Conservation (phyloP, 2,113 vertebrate genomes). For the Otis tarda region DNA sequence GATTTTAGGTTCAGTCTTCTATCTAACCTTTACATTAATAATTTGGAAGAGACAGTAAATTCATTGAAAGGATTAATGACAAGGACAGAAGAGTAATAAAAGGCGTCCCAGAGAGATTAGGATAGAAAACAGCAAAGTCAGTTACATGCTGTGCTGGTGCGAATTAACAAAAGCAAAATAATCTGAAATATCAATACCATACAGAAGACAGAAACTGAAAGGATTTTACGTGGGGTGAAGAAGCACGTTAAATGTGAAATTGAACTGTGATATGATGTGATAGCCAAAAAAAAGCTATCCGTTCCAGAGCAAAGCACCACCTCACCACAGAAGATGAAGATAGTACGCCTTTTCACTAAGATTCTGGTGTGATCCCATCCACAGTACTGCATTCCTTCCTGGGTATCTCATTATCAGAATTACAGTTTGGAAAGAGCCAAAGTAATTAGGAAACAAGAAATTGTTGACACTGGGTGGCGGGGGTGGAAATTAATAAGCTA, state of each 20-base stretch:
- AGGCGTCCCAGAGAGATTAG: neutral
- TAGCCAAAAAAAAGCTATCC: neutral
- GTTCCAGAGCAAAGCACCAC: neutral
- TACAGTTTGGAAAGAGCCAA: neutral
- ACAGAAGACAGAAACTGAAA: neutral
- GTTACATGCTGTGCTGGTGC: neutral
- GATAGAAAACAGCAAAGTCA: neutral
- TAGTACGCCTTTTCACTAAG: neutral
- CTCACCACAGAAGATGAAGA: neutral
- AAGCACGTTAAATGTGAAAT: neutral
- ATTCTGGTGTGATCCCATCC: neutral
- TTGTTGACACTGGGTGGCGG: neutral
- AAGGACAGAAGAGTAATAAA: conserved; percentile 7
- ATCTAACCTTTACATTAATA: conserved; percentile 27
- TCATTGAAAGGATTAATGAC: conserved; percentile 9
- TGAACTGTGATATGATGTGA: neutral
- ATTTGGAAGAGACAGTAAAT: conserved; percentile 9
- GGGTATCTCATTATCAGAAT: neutral
- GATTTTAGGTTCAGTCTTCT: neutral
- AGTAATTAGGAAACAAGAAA: conserved; percentile 16
- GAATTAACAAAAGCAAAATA: conserved; percentile 4
- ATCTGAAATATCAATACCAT: neutral
- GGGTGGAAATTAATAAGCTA: conserved; percentile 12
- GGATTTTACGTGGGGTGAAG: neutral
- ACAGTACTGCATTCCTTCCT: neutral